These are phyloP conservation scores for Scaptomyza hsui DNA, from an alignment of 1,140 invertebrate species.

Conservation along the genomic window DNA sequence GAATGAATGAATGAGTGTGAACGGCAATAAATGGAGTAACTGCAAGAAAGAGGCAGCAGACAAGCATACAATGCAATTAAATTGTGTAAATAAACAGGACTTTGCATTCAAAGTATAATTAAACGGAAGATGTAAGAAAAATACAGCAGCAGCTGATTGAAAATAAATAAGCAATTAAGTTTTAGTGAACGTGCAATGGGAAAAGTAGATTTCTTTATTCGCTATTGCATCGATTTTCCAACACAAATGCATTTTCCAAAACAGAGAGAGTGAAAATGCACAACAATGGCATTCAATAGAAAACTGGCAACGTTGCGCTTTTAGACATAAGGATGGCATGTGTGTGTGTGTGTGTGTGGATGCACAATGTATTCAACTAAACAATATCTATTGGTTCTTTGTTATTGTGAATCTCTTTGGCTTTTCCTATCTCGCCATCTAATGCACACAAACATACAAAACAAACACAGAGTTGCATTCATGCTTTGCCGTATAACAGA, in stretches of 20 bases:
- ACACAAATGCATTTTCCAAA: neutral
- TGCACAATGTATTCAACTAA: neutral
- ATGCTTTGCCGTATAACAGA: neutral
- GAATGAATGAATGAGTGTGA: conserved; percentile 45
- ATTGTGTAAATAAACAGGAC: no score
- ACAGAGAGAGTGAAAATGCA: neutral
- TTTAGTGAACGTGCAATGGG: no score
- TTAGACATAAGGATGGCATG: neutral
- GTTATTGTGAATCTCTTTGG: neutral
- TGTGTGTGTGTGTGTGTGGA: neutral
- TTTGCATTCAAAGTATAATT: neutral
- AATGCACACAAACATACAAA: neutral
- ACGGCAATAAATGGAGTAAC: conserved; percentile 12
- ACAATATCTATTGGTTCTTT: conserved; percentile 15
- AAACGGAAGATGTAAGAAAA: neutral
- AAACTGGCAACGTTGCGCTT: neutral
- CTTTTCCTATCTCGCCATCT: neutral
- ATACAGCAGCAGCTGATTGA: neutral
- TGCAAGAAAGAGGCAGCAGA: neutral
- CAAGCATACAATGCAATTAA: neutral
- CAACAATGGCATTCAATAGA: neutral
- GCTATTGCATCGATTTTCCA: neutral
- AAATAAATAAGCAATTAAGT: neutral
- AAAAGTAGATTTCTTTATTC: no score
- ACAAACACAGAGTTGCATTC: neutral